Evolutionary conservation across 2,113 vertebrate genomes (phyloP), one percentile per base, ranked within the genome.

Genomic region (Puffinus mauretanicus): DNA sequence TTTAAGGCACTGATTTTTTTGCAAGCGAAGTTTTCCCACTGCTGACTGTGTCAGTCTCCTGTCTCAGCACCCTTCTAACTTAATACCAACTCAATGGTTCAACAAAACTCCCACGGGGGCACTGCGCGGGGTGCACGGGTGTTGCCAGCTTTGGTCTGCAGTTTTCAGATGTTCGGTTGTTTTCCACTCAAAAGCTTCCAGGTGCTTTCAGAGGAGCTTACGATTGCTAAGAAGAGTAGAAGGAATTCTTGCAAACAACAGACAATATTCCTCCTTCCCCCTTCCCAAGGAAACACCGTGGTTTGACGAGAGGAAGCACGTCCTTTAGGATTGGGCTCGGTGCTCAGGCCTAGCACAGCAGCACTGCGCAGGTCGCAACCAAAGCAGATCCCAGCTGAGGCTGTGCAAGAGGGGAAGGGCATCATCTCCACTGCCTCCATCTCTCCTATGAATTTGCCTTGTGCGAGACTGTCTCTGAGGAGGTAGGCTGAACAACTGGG

Each of bases 41-140:
- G 30, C 3, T n/a, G 51, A 44, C 44, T 9, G 14, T 38, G 16
- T 36, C 16, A n/a, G 32, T 29, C 64, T 40, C 64, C 64, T 62
- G 21, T 36, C 58, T 67, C 42, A 47, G 32, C 55, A 64, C 20
- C 44, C 16, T 65, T 81, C 46, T 38, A 67, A 58, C 20, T 61
- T 21, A 52, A 44, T 19, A 78, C 4, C 18, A 38, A n/a, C 36
- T 36, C 61, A 82, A 4, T 0, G 2, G 40, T 40, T 36, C 44
- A 64, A 44, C 40, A 79, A n/a, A 93, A 54, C 17, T 72, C 66
- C 38, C 62, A 34, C 65, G 14, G 36, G 46, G 49, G 40, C 52
- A 40, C 30, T 34, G 54, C 16, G 29, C 1, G 1, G 34, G 55
- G 3, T 27, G 2, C 24, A 3, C 0, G 0, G 26, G 26, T 46